Conservation (phyloP, 2,113 vertebrate species). For the Ginglymostoma cirratum region DNA sequence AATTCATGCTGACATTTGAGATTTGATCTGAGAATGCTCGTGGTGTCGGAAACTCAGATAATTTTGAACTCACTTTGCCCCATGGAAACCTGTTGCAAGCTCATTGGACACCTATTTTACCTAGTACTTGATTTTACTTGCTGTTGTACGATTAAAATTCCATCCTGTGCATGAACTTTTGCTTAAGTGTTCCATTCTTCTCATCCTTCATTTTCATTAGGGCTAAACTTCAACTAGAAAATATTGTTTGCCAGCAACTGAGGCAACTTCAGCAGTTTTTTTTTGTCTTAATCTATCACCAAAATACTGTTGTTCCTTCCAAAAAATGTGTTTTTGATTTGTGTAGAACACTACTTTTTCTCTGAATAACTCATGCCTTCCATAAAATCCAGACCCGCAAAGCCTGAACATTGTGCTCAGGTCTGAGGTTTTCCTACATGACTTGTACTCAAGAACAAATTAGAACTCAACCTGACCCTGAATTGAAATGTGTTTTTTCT, state of each 20-base stretch:
- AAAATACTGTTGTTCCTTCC: background rate
- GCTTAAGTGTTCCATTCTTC: background rate
- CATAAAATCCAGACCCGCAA: background rate
- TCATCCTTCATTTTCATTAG: background rate
- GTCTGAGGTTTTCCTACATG: background rate
- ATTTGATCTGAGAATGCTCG: background rate
- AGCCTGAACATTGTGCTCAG: background rate
- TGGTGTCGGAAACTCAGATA: background rate
- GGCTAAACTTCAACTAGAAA: background rate
- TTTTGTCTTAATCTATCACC: background rate
- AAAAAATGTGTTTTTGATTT: background rate
- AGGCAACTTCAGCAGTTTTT: no score
- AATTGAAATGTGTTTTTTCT: background rate
- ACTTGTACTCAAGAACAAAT: background rate
- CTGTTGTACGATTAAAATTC: background rate
- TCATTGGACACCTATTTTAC: background rate
- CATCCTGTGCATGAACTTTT: background rate
- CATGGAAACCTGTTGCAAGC: background rate
- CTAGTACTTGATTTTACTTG: background rate
- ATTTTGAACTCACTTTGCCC: background rate
- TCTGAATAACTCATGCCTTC: background rate
- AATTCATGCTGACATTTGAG: no score
- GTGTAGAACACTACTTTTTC: background rate
- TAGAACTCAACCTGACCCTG: background rate
- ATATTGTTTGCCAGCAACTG: background rate